Base-by-base conservation (phyloP, 2,113 vertebrate genomes). In the Sturnus vulgaris region DNA sequence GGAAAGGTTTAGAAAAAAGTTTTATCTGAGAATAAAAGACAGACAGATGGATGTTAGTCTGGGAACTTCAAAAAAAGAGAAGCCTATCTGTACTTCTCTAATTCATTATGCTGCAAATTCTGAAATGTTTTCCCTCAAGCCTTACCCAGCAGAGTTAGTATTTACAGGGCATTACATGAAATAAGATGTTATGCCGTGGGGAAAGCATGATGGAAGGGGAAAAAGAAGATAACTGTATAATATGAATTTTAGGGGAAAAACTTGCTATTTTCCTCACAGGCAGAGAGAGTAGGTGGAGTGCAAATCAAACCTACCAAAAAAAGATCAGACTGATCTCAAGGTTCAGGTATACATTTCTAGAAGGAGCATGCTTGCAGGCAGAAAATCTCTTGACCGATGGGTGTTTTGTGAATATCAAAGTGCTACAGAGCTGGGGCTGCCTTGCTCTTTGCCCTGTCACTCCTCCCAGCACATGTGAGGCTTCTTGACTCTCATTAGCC, bases 11-110 rank as follows among this genome's bases (percentile, higher is more conserved):
- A 87, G 70, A 65, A 79, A 91, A 87, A 39, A 57, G 19, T 82
- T 90, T 95, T 91, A 80, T 90, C 87, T 82, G 59, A 70, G 56
- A 90, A 90, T 80, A 91, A 90, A 92, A 90, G 61, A 72, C 65
- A 84, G 85, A 72, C n/a, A 86, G 80, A 70, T 42, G 88, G 73
- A 64, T 8, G 1, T 66, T 66, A 63, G 35, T 82, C 71, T 86
- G 44, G 56, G 31, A 95, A 87, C 92, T 90, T 96, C 31, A 91
- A 71, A 92, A 92, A 91, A 89, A 73, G 37, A 55, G 50, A 63
- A 75, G 23, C 47, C 40, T 91, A 11, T 85, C 87, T 81, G 55
- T 39, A 25, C 14, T 9, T 59, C 39, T 94, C 66, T 73, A 39
- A 80, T 75, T 93, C 68, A 50, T 95, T 94, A 90, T 88, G n/a